Conservation (phyloP, 2,113 vertebrate genomes). For the Hypocryptadius cinnamomeus region DNA sequence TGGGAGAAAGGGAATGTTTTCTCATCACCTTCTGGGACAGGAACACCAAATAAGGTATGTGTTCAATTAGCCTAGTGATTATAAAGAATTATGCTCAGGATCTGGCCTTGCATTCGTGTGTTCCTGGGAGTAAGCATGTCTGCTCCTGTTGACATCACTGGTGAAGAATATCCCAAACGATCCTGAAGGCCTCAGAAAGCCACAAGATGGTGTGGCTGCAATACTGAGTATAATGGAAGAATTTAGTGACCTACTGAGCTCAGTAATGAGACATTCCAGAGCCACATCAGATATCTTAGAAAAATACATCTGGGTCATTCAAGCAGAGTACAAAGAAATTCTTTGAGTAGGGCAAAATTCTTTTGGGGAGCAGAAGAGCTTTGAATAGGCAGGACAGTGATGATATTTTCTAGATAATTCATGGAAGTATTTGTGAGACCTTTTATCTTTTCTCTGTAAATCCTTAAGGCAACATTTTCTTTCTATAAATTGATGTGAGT, state of each 20-base stretch:
- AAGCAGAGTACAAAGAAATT: neutral
- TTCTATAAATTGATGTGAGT: neutral
- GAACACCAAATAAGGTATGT: conserved; percentile 84
- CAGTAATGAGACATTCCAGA: conserved; percentile 31
- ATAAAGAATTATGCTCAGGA: neutral
- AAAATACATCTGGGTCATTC: neutral
- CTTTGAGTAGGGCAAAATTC: neutral
- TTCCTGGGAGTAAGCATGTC: neutral
- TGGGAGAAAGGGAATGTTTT: conserved; percentile 96
- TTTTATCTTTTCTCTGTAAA: neutral
- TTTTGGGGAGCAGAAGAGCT: neutral
- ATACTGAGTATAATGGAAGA: neutral
- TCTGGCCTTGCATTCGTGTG: neutral
- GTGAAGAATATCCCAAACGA: neutral
- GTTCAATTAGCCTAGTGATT: neutral
- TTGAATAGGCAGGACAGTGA: neutral
- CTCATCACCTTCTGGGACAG: conserved; percentile 71
- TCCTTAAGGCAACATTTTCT: neutral
- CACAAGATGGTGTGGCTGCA: neutral
- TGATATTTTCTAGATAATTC: neutral
- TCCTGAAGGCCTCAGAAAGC: neutral
- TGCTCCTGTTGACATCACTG: neutral
- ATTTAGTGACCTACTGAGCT: conserved; percentile 11
- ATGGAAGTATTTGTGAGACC: neutral
- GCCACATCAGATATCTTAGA: neutral